Evolutionary conservation across 2,113 vertebrate genomes (phyloP), one percentile per base, ranked within the genome.

Genomic region (Camelus dromedarius): DNA sequence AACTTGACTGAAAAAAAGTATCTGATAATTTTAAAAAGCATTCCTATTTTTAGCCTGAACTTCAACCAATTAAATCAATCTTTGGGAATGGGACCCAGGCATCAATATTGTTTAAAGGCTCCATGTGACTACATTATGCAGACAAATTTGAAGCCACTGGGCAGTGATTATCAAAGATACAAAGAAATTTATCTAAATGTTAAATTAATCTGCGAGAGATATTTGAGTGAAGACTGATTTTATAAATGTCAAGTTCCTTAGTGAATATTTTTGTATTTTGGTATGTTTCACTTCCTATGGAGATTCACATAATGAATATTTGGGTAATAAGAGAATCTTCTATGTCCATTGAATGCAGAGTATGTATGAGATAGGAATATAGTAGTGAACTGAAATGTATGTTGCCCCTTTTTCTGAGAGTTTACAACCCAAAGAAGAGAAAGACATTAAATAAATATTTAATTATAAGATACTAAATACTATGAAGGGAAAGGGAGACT

Each of bases 141-240:
- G 10, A 84, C 30, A 91, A 18, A 11, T 95, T 97, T 89, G 81
- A 93, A 91, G 85, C 5, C 20, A 89, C 48, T 96, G 50, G 70
- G 4, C 6, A 76, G 11, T 91, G 72, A 95, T 93, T 94, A 91
- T 91, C 15, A 86, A 88, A 92, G 50, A 83, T 89, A 92, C 8
- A 42, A 82, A 73, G 42, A 81, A 66, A 89, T 60, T 82, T 32
- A 69, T 26, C 54, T 60, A 54, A 72, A 79, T 86, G 9, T 56
- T 1, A 50, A 32, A 26, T 89, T 92, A 85, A 81, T 95, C 42
- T 91, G 18, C 79, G 75, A 87, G 56, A 66, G 12, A 69, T 91
- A 28, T 91, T 96, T 95, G 56, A 52, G 3, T 87, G 48, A 93
- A 90, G 60, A 56, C 26, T 82, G 87, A 76, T 75, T 80, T 92